These are phyloP conservation scores for Glareola pratincola DNA, from an alignment of 2,113 vertebrate species.

Conservation along the genomic window DNA sequence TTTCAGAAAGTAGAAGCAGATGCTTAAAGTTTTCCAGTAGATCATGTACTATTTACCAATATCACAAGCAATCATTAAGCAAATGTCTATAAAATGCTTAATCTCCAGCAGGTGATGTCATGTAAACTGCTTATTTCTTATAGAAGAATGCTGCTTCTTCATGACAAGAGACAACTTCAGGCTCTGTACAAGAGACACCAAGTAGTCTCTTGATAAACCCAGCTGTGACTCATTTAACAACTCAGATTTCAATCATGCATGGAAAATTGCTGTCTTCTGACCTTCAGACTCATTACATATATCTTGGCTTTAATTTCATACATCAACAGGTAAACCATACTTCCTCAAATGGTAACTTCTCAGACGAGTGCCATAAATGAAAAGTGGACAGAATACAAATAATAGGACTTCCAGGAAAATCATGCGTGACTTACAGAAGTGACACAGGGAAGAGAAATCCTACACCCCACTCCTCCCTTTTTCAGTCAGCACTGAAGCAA, in stretches of 20 bases:
- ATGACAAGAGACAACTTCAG: background rate
- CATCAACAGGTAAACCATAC: background rate
- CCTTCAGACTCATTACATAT: background rate
- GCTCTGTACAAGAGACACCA: background rate
- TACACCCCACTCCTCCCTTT: background rate
- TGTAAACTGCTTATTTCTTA: background rate
- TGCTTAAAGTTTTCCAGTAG: background rate
- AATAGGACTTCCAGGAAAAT: background rate
- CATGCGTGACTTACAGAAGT: background rate
- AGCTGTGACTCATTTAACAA: background rate
- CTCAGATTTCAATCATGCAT: background rate
- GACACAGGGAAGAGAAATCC: background rate
- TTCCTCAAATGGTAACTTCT: background rate
- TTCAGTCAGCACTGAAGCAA: background rate
- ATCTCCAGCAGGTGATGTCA: background rate
- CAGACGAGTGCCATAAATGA: background rate
- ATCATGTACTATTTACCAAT: background rate
- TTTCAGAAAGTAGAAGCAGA: background rate
- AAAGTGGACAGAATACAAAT: background rate
- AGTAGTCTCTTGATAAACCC: background rate
- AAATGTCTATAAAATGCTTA: background rate
- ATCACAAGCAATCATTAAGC: background rate
- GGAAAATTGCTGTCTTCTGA: background rate
- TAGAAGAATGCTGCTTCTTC: background rate
- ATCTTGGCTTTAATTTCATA: background rate